Conservation (phyloP, 2,797 vertebrate species). For the Staurois parvus region DNA sequence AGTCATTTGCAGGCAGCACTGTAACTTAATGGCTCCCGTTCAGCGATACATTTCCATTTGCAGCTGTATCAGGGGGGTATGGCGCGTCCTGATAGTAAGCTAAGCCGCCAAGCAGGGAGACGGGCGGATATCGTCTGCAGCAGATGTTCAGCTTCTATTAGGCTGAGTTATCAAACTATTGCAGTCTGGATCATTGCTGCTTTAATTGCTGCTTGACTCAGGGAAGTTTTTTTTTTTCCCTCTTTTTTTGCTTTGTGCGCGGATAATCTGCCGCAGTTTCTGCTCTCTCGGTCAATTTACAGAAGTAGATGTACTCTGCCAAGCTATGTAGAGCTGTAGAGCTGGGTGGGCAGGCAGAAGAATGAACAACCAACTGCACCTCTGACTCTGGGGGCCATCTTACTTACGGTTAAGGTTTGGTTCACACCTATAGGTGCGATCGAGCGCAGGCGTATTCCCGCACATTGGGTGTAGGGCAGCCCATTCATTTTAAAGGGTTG, state of each 20-base stretch:
- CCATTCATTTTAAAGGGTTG: too few relatives aligned
- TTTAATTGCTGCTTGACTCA: background rate
- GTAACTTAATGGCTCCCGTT: background rate
- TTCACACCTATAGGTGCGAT: too few relatives aligned
- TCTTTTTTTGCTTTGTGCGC: background rate
- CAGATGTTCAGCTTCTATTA: background rate
- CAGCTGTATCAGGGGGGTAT: background rate
- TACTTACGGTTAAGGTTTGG: too few relatives aligned
- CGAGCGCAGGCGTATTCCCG: too few relatives aligned
- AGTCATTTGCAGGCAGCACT: background rate
- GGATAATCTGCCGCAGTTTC: background rate
- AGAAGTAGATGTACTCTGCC: background rate
- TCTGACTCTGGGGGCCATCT: too few relatives aligned
- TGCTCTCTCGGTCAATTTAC: background rate
- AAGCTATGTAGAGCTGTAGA: too few relatives aligned
- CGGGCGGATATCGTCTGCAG: background rate
- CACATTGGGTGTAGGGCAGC: too few relatives aligned
- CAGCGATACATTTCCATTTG: conserved; percentile 1
- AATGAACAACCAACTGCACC: too few relatives aligned
- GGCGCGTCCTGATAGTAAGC: background rate
- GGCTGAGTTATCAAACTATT: conserved; percentile 14
- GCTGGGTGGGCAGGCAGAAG: too few relatives aligned
- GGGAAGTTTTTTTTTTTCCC: background rate
- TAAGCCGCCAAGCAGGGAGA: background rate
- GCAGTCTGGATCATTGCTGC: conserved; percentile 6